Evolutionary conservation across 2,888 invertebrate genomes (phyloP).

Genomic region (Drosophila paramelanica): DNA sequence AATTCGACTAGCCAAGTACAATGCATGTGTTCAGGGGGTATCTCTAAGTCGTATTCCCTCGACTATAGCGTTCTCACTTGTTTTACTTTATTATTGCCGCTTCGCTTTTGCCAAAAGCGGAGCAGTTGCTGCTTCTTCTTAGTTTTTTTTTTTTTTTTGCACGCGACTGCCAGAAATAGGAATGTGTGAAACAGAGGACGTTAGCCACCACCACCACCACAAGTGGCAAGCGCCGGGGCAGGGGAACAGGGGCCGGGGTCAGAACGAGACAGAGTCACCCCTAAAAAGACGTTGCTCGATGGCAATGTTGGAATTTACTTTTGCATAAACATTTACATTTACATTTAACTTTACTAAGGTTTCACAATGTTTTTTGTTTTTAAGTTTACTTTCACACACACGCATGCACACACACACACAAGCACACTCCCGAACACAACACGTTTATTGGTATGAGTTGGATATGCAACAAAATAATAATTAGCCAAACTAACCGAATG

Average conservation of each 20-base stretch:
- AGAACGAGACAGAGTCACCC: conserved; percentile 56
- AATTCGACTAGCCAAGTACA: no score
- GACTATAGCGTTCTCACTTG: not conserved
- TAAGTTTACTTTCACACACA: conserved; percentile 39
- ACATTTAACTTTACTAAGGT: conserved; percentile 66
- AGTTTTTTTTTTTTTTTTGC: conserved; percentile 47
- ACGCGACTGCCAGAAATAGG: conserved; percentile 49
- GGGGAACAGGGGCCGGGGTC: conserved; percentile 13
- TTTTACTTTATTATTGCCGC: conserved; percentile 51
- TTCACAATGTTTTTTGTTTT: conserved; percentile 53
- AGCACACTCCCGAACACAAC: conserved; percentile 5
- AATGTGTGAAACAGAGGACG: conserved; percentile 39
- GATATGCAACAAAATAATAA: conserved; percentile 38
- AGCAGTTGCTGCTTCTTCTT: conserved; percentile 31
- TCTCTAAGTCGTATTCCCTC: not conserved
- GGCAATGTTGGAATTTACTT: conserved; percentile 77
- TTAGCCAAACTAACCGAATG: conserved; percentile 37
- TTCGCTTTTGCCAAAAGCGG: conserved; percentile 47
- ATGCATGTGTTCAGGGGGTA: not conserved
- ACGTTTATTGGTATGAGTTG: conserved; percentile 29
- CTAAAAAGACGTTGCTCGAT: conserved; percentile 38
- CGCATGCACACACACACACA: conserved; percentile 21
- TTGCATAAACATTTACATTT: conserved; percentile 74
- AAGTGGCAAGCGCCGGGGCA: conserved; percentile 8
- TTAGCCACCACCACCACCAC: conserved; percentile 41